A percentile compares a stretch with the other conserved stretches of the same genome.
Conservation (phyloP, 2,888 invertebrate genomes). For the Perizoma affinitatum region DNA sequence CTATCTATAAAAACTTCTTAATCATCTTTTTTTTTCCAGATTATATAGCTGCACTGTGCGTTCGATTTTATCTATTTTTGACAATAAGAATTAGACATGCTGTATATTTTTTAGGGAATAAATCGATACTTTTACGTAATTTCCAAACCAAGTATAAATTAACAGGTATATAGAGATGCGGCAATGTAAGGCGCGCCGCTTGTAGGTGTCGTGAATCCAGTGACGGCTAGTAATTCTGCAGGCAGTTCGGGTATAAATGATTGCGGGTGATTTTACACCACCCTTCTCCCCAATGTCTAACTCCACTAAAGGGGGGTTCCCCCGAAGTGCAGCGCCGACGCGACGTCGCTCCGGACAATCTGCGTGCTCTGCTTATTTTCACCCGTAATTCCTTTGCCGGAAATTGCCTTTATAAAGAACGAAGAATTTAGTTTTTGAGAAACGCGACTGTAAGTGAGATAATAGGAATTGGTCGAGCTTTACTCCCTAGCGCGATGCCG, state of each 20-base stretch:
- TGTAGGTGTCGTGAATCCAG: slow-evolving; percentile 65
- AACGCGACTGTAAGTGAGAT: slow-evolving; percentile 54
- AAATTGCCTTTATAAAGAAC: slow-evolving; percentile 82
- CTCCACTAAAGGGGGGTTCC: slow-evolving; percentile 52
- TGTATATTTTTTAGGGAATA: no score
- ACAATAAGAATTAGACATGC: no score
- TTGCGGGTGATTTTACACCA: slow-evolving; percentile 83
- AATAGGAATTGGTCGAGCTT: slow-evolving; percentile 50
- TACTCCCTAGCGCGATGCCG: slow-evolving; percentile 23
- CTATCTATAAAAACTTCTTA: no score
- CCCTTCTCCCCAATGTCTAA: slow-evolving; percentile 67
- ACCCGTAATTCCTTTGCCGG: slow-evolving; percentile 81
- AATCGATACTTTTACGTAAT: no score
- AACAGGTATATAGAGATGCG: slow-evolving; percentile 8
- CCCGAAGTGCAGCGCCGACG: slow-evolving; percentile 78
- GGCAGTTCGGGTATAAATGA: slow-evolving; percentile 84
- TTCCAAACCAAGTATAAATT: no score
- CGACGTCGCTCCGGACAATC: slow-evolving; percentile 82
- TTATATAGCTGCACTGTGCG: no score
- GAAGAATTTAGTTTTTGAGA: slow-evolving; percentile 68
- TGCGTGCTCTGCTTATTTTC: slow-evolving; percentile 84
- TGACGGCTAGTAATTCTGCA: slow-evolving; percentile 80
- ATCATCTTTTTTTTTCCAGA: no score
- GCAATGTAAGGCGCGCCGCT: slow-evolving; percentile 46
- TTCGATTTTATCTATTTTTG: no score